Evolutionary conservation across 2,888 invertebrate species (phyloP), one percentile per base, ranked within the genome.

Genomic region (Callimorpha dominula): DNA sequence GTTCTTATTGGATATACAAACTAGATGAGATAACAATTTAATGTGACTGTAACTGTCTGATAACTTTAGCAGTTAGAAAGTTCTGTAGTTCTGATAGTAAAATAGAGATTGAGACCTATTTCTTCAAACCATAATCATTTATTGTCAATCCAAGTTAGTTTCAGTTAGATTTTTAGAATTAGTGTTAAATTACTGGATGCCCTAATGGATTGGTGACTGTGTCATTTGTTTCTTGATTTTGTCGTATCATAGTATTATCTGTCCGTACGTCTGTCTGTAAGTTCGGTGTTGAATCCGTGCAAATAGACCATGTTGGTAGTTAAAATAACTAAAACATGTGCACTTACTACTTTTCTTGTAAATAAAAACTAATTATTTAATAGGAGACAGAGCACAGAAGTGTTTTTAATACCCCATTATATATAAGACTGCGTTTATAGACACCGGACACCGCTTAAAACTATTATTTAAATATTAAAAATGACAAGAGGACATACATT

Each of bases 21-120:
- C 64, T 40, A 63, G 17, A 12, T 68, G 17, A 57, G 68, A 70
- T 65, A 71, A 15, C 64, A 46, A 54, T 69, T 72, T 4, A 66
- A 46, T 71, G n/a, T 54, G 15, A 64, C 64, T 70, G 17, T 64
- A 46, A 65, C 64, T 62, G 65, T 57, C 69, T 50, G n/a, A 63
- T 49, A 69, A 46, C 49, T 69, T 50, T 14, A 31, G 20, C 52
- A 67, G 40, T 67, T 54, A 42, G 42, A 54, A 54, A 54, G 54
- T 42, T 42, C 12, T 20, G 52, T 40, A 50, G 31, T 50, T 66
- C 15, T 50, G 65, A 50, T 50, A 20, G 20, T 46, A 46, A 43
- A 54, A 67, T n/a, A 54, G 31, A 31, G 31, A 31, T 31, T 31
- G n/a, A 42, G 7, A 17, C 20, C 20, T 57, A 12, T 57, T 20